Evolutionary conservation across 2,888 invertebrate genomes (phyloP).

Genomic region (Copidosoma aretas): DNA sequence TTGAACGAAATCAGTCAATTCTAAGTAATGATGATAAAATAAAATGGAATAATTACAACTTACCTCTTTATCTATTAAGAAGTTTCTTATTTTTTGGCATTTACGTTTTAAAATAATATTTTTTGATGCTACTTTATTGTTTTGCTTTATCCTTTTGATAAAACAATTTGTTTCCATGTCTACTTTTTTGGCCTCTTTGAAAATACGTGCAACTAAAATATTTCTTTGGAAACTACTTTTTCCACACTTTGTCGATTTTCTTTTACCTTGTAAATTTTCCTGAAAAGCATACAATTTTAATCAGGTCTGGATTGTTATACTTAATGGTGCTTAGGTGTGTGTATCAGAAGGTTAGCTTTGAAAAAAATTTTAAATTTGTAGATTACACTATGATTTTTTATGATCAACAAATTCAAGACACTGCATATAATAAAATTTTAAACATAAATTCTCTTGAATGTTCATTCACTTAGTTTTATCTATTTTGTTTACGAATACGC

Average conservation of each 20-base stretch:
- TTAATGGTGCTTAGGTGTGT: too few species aligned
- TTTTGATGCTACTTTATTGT: constrained; percentile 15
- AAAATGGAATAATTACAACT: not conserved
- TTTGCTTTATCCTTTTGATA: constrained; percentile 7
- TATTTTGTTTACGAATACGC: too few species aligned
- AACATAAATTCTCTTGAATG: too few species aligned
- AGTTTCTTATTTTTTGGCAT: constrained; percentile 21
- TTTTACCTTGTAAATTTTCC: not conserved
- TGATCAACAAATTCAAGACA: too few species aligned
- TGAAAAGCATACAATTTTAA: constrained; percentile 7
- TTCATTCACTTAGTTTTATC: too few species aligned
- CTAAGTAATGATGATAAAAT: not conserved
- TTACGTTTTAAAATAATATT: constrained; percentile 21
- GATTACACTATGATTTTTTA: too few species aligned
- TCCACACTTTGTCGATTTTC: not conserved
- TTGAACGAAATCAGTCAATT: constrained; percentile 1
- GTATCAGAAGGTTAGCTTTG: too few species aligned
- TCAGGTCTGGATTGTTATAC: not conserved
- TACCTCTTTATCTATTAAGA: constrained; percentile 26
- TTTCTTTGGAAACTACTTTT: constrained; percentile 3
- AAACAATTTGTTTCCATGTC: constrained; percentile 30
- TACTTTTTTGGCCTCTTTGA: not conserved
- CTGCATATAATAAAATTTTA: too few species aligned
- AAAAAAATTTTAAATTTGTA: too few species aligned
- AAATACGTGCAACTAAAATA: constrained; percentile 4